Base-by-base conservation (phyloP, 2,113 vertebrate species). In the Phaethornis superciliosus region DNA sequence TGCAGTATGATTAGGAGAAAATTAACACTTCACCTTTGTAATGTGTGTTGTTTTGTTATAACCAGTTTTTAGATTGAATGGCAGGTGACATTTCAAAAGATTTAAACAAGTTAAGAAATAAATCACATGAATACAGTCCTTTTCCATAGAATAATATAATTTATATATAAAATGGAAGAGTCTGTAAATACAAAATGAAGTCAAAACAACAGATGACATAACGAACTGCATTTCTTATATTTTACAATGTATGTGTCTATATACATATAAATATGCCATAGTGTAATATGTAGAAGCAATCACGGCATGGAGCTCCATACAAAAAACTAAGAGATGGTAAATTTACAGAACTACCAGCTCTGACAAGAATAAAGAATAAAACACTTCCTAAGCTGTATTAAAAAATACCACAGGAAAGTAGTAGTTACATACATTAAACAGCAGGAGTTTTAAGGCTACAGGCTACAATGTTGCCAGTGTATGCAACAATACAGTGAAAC, bases 81-180 rank as follows among this genome's bases (percentile, higher is more conserved):
- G 89, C 98, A 98, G 97, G 93, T 98, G 97, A 97, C 96, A 98
- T 98, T 98, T 97, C 49, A 32, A 81, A 95, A 96, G 93, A 97
- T 94, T 97, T 95, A 98, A 98, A 97, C 97, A 95, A 92, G 81
- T 91, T 89, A 95, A 97, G 93, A 97, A 97, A 97, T 94, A 97
- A 98, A 95, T 96, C 95, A 97, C 97, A 98, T 98, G 97, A 97
- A 97, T 97, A 96, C 95, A 97, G 77, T 92, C 95, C 72, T 96
- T 96, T 96, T 97, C 88, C 82, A 92, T 97, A 95, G 54, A 84
- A 97, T 96, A 97, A 97, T 94, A 69, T 81, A 79, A 97, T 97
- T 98, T 97, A 96, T 97, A 98, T 97, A 95, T 94, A 97, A 98
- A 97, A 96, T 93, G 67, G 82, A 96, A 95, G 79, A 95, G 75